Evolutionary conservation across 2,113 vertebrate species (phyloP), one percentile per base, ranked within the genome.

Genomic region (Accipiter cooperii): DNA sequence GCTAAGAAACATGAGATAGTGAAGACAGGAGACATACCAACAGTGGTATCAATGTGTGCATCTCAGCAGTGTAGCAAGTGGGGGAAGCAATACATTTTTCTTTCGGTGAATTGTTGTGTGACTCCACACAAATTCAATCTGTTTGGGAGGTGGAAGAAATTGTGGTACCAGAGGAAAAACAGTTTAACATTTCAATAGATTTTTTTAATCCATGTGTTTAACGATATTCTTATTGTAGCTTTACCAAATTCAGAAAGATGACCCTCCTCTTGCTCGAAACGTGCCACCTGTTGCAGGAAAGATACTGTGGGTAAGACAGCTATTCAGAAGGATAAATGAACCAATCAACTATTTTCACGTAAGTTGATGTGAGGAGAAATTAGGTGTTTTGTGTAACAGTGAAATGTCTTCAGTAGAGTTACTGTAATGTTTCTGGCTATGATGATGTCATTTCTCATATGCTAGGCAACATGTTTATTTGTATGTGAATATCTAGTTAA

Each of bases 271-370:
- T 81, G 96, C 97, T 85, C 97, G 98, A 89, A 98, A 99, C 90
- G 98, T 99, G 98, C 98, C 98, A 64, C 98, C 98, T 13, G 76
- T 98, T 82, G 97, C 98, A 87, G 99, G 98, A 88, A 98, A 95
- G 95, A 98, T 99, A 87, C 33, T 97, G 17, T 99, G 99, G 99
- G 98, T 95, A 85, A 98, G 98, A 75, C 97, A 98, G 82, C 98
- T 99, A 19, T 99, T 98, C 93, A 98, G 95, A 60, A 98, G 98
- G 89, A 97, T 99, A 96, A 98, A 98, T 58, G 98, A 98, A 69
- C 98, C 98, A 80, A 98, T 99, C 64, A 93, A 40, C 63, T 98
- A 98, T 96, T 98, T 99, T 58, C 96, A 98, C 76, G 99, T 99
- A 98, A 98, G 98, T 31, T 69, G 78, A 44, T 49, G 24, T 61